These are phyloP conservation scores for Atrichornis clamosus DNA, from an alignment of 2,113 vertebrate species.

Conservation along the genomic window DNA sequence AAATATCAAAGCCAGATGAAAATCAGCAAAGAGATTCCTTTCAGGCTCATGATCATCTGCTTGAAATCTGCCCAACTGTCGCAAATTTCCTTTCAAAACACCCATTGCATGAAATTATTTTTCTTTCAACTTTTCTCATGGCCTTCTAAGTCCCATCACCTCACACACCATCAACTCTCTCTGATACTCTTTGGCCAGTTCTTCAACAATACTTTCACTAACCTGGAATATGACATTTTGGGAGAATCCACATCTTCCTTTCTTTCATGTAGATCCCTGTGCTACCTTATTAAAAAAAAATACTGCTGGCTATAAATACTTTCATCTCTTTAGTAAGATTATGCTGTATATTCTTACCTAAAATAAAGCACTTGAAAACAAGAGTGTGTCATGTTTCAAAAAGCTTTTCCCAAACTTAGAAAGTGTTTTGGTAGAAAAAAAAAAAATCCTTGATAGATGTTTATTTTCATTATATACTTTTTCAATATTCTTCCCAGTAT, in stretches of 20 bases:
- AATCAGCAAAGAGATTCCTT: background rate
- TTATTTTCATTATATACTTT: background rate
- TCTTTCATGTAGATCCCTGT: background rate
- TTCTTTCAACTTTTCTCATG: background rate
- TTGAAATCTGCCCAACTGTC: background rate
- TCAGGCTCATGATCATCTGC: background rate
- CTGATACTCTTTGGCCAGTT: background rate
- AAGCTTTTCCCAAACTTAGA: background rate
- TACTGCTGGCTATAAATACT: background rate
- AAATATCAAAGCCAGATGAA: background rate
- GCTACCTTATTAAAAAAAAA: background rate
- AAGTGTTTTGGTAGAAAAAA: background rate
- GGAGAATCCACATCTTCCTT: background rate
- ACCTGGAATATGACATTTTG: background rate
- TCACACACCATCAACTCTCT: background rate
- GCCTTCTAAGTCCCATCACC: background rate
- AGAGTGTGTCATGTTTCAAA: accelerated
- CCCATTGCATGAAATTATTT: background rate
- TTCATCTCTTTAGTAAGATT: background rate
- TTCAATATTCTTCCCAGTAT: background rate
- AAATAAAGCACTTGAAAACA: background rate
- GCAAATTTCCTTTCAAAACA: background rate
- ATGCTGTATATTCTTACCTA: background rate
- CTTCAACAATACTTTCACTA: background rate
- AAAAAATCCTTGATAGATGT: background rate